Evolutionary conservation across 2,888 invertebrate genomes (phyloP).

Genomic region (Callyntrura guangdongensis): DNA sequence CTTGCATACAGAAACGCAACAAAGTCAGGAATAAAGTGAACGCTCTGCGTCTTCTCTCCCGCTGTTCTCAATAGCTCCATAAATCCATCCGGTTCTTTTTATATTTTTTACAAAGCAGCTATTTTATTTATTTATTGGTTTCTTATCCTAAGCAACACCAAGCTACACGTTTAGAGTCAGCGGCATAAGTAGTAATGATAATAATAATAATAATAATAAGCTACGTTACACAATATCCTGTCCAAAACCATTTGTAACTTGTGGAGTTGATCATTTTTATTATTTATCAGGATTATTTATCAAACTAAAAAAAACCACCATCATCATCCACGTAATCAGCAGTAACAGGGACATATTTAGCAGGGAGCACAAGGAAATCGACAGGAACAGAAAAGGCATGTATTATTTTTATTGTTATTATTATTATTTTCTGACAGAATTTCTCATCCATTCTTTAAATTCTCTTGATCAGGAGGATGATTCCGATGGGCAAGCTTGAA

Average conservation of each 20-base stretch:
- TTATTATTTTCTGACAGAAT: conserved; percentile 32
- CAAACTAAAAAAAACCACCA: conserved; percentile 56
- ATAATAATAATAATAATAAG: conserved; percentile 40
- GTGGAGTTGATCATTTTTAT: conserved; percentile 47
- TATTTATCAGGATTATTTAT: conserved; percentile 46
- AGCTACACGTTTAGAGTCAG: background rate
- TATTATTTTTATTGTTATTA: background rate
- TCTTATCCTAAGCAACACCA: conserved; percentile 44
- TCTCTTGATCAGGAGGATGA: background rate
- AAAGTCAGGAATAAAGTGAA: conserved; percentile 53
- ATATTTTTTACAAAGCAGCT: conserved; percentile 41
- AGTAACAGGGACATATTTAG: conserved; percentile 6
- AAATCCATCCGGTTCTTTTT: conserved; percentile 78
- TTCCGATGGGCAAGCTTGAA: conserved; percentile 50
- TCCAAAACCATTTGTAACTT: conserved; percentile 40
- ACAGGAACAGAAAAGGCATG: conserved; percentile 50
- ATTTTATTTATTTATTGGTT: conserved; percentile 74
- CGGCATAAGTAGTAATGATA: background rate
- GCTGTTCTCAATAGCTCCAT: conserved; percentile 78
- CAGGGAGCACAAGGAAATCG: conserved; percentile 54
- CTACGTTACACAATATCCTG: conserved; percentile 68
- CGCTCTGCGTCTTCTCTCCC: conserved; percentile 54
- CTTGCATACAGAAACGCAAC: conserved; percentile 22
- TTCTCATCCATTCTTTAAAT: conserved; percentile 23
- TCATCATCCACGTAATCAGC: background rate